Conservation (phyloP, 2,797 vertebrate genomes). For the Capromys pilorides region DNA sequence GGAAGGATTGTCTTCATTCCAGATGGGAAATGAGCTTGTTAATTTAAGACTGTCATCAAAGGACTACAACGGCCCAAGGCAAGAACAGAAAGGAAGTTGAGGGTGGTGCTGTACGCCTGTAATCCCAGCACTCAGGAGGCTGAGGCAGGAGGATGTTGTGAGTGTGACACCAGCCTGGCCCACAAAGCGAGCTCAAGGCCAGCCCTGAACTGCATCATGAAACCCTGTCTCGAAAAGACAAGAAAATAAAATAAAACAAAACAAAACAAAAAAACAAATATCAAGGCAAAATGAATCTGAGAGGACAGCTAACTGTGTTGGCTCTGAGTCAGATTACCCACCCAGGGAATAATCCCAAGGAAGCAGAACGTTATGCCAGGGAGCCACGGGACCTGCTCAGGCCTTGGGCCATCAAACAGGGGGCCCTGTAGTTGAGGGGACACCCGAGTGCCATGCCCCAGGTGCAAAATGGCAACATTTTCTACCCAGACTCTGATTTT, state of each 20-base stretch:
- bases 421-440: not conserved
- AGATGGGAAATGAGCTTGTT: slow-evolving; percentile 73
- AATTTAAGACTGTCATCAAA: slow-evolving; percentile 74
- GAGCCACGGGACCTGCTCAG: slow-evolving; percentile 4
- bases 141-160: too few relatives aligned
- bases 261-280: too few relatives aligned
- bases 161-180: too few relatives aligned
- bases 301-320: not conserved
- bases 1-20: slow-evolving; percentile 68
- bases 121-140: too few relatives aligned
- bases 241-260: too few relatives aligned
- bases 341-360: not conserved
- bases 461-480: slow-evolving; percentile 14
- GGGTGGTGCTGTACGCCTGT: too few relatives aligned
- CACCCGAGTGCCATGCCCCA: not conserved
- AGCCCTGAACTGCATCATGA: too few relatives aligned
- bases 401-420: not conserved
- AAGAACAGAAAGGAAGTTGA: slow-evolving; percentile 38
- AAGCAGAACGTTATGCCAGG: not conserved
- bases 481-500: slow-evolving; percentile 25
- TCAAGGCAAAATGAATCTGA: not conserved
- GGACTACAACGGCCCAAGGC: slow-evolving; percentile 64
- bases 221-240: too few relatives aligned
- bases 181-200: too few relatives aligned
- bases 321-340: slow-evolving; percentile 15